These are phyloP conservation scores for Gisinianus flammeolus DNA, from an alignment of 2,888 invertebrate species.

Conservation along the genomic window DNA sequence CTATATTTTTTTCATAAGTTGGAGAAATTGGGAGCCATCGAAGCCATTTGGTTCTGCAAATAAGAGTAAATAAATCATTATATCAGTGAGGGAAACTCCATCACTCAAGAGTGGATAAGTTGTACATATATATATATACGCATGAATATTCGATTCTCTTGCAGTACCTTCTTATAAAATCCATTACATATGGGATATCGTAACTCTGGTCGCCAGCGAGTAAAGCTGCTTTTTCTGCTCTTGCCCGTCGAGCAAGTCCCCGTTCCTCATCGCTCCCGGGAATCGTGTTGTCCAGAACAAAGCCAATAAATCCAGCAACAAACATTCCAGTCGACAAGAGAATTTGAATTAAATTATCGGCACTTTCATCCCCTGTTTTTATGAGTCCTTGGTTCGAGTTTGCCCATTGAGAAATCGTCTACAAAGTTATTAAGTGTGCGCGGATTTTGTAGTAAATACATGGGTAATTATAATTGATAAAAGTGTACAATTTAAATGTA, in stretches of 20 bases:
- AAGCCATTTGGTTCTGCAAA: conserved; percentile 36
- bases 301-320: conserved; percentile 75
- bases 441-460: no score
- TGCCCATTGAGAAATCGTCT: conserved; percentile 71
- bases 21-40: conserved; percentile 52
- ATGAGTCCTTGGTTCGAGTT: conserved; percentile 69
- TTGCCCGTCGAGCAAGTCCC: conserved; percentile 69
- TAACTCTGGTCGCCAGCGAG: conserved; percentile 46
- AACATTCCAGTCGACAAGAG: conserved; percentile 77
- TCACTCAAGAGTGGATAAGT: no score
- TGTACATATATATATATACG: background rate
- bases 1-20: conserved; percentile 38
- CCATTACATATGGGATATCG: conserved; percentile 72
- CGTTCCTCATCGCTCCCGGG: conserved; percentile 79
- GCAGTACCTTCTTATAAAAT: conserved; percentile 67
- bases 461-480: no score
- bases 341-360: conserved; percentile 75
- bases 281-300: conserved; percentile 75
- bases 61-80: conserved; percentile 10
- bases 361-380: conserved; percentile 69
- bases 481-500: no score
- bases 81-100: no score
- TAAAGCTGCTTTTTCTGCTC: conserved; percentile 40
- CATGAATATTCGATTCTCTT: background rate
- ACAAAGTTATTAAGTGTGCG: background rate